phyloP scores from a whole-genome alignment of 2,797 vertebrate species.

The Hylomyscus alleni region DNA sequence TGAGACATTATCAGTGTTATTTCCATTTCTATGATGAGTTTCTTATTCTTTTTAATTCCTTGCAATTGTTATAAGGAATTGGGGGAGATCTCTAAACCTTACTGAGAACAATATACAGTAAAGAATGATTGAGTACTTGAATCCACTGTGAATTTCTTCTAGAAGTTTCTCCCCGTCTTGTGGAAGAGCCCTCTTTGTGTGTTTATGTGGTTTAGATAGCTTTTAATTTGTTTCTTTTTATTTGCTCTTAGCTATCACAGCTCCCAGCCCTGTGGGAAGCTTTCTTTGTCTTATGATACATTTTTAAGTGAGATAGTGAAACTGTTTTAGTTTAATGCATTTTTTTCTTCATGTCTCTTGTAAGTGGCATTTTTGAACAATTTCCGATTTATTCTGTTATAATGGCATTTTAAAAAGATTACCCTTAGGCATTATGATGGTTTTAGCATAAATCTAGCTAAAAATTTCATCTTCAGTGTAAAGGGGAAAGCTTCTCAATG shows the following conservation, averaged over 20 bases:
- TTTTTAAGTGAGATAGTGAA: conserved; percentile 74
- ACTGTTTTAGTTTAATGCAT: conserved; percentile 76
- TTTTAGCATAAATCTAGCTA: conserved; percentile 81
- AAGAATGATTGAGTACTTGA: conserved; percentile 43
- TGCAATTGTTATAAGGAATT: not conserved
- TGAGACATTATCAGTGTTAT: not conserved
- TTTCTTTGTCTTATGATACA: conserved; percentile 78
- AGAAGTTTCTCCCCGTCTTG: conserved; percentile 20
- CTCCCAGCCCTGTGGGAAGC: conserved; percentile 36
- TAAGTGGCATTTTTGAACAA: conserved; percentile 81
- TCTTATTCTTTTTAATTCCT: conserved; percentile 27
- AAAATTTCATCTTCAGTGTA: conserved; percentile 69
- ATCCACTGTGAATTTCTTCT: conserved; percentile 34
- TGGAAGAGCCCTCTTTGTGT: conserved; percentile 12
- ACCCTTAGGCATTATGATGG: conserved; percentile 74
- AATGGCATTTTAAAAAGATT: conserved; percentile 83
- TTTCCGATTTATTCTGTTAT: conserved; percentile 81
- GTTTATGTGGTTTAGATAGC: conserved; percentile 63
- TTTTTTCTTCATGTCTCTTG: conserved; percentile 70
- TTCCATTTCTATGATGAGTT: conserved; percentile 18
- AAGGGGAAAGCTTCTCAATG: conserved; percentile 68
- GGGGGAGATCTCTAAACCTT: not conserved
- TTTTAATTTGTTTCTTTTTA: conserved; percentile 73
- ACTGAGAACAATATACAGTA: not conserved
- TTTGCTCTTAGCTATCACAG: conserved; percentile 58